Base-by-base conservation (phyloP, 1,140 invertebrate species). In the Aphelenchoides fujianensis region DNA sequence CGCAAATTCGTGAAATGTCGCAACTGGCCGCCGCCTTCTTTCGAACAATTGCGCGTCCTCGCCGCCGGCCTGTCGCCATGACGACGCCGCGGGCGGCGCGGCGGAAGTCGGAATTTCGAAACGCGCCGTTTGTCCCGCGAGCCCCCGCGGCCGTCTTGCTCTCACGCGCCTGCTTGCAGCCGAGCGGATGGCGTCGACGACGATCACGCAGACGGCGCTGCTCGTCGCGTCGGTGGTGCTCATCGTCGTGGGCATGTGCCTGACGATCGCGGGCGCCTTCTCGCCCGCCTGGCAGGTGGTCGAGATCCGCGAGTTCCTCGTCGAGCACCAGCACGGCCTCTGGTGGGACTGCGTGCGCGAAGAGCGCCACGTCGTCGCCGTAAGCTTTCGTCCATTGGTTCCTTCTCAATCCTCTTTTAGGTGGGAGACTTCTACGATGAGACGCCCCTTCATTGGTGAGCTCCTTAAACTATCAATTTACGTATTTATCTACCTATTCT, bases 291-390 rank as follows among this genome's bases (percentile, higher is more conserved):
- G 80, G 80, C 80, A 82, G 73, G 76, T 82, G 23, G 80, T 82
- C 16, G 80, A 84, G 70, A 82, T 82, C 34, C 74, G 83, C 57
- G 81, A 82, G 73, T 82, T 82, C 62, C 70, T 81, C 66, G 80
- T 79, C n/a, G 80, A 82, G 63, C 80, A 82, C 72, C 80, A 78
- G 73, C 81, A 82, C 53, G 81, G 81, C 34, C 81, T 82, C 23
- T 82, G 81, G 81, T 82, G 81, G 81, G 81, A 82, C 71, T 82
- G 81, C 55, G 73, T 82, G 59, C 77, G 81, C n/a, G 82, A 78
- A 23, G 81, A 83, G 55, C 59, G 59, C 27, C 59, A 61, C 31
- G 59, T 61, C n/a, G 59, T 84, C 27, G 83, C 81, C 19, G 80
- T 48, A 48, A n/a, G n/a, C n/a, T n/a, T n/a, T n/a, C n/a, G 62